A percentile compares a stretch with the other conserved stretches of the same genome.
Conservation (phyloP, 2,113 vertebrate species). For the Regulus satrapa region DNA sequence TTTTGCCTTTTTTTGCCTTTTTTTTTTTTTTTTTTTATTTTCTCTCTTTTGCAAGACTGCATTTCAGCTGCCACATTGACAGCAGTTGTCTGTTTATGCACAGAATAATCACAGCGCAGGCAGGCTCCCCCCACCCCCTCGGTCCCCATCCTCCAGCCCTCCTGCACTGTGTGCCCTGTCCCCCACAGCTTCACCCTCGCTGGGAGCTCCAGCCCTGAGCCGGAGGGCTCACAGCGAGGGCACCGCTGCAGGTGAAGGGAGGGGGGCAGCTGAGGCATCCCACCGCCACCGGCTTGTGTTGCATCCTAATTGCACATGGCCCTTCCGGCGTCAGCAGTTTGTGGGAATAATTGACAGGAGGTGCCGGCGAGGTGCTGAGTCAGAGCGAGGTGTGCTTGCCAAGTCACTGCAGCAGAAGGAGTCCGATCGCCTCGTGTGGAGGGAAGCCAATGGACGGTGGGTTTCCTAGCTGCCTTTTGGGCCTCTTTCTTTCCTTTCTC, state of each 20-base stretch:
- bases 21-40: too few relatives aligned
- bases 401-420: constrained; percentile 72
- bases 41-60: neutral
- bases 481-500: neutral
- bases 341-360: constrained; percentile 66
- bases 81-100: neutral
- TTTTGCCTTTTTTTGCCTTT: neutral
- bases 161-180: neutral
- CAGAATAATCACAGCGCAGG: neutral
- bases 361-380: constrained; percentile 66
- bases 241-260: neutral
- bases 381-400: constrained; percentile 64
- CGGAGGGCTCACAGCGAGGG: neutral
- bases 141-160: neutral
- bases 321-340: constrained; percentile 57
- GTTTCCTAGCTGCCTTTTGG: constrained; percentile 39
- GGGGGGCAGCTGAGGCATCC: neutral
- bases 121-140: neutral
- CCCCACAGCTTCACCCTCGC: neutral
- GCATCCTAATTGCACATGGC: constrained; percentile 43
- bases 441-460: constrained; percentile 41
- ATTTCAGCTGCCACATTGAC: neutral
- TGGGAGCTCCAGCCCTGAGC: neutral
- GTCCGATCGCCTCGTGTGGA: constrained; percentile 12
- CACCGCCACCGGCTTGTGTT: neutral